Percentiles rank a stretch among this genome's conserved stretches.
Evolutionary conservation across 2,888 invertebrate genomes (phyloP).

Genomic region (Eugnorisma glareosa): DNA sequence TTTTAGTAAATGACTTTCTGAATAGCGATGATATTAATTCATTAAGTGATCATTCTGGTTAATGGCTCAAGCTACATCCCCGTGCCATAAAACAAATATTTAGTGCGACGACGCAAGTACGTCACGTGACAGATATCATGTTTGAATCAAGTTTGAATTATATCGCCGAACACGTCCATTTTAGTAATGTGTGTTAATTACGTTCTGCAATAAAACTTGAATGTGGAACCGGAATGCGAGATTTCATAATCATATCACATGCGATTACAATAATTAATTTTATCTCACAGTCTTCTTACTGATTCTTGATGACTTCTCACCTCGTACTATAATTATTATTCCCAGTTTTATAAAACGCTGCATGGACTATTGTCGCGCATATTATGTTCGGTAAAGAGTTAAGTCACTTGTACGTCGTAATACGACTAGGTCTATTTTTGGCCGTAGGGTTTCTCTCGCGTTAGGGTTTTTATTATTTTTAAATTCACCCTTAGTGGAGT

Average conservation of each 20-base stretch:
- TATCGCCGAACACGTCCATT: conserved; percentile 64
- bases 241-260: conserved; percentile 2
- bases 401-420: background rate
- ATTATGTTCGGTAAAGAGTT: background rate
- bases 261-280: background rate
- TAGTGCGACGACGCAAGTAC: conserved; percentile 58
- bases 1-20: conserved; percentile 33
- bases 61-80: conserved; percentile 58
- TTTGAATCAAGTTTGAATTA: conserved; percentile 62
- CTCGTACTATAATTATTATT: background rate
- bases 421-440: background rate
- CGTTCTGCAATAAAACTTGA: conserved; percentile 35
- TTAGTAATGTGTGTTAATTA: conserved; percentile 55
- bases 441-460: background rate
- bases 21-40: conserved; percentile 29
- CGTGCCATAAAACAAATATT: conserved; percentile 64
- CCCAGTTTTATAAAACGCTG: background rate
- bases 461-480: background rate
- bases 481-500: background rate
- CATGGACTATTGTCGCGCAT: background rate
- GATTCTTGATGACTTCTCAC: background rate
- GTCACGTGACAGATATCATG: conserved; percentile 70
- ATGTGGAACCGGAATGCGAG: background rate
- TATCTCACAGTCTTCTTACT: background rate
- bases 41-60: conserved; percentile 49